These are phyloP conservation scores for Cossypha niveicapilla DNA, from an alignment of 2,797 vertebrate species.

Conservation along the genomic window DNA sequence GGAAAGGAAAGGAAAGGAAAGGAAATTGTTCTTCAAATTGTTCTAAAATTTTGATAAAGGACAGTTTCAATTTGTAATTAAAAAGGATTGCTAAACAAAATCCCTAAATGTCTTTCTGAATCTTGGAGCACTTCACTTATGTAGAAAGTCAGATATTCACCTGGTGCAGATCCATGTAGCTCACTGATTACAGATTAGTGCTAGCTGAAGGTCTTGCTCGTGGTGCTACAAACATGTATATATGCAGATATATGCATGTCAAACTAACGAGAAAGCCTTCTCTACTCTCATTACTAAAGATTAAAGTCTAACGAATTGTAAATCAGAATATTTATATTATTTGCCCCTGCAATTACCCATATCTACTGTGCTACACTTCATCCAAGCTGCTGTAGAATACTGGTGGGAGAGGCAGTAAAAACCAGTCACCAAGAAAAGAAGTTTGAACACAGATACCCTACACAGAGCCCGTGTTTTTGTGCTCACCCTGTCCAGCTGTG, in stretches of 20 bases:
- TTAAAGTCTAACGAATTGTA: background rate
- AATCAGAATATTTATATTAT: background rate
- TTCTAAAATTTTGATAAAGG: background rate
- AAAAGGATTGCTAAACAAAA: background rate
- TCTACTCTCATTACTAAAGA: background rate
- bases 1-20: no score
- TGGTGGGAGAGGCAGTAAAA: background rate
- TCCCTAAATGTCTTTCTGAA: background rate
- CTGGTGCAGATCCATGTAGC: background rate
- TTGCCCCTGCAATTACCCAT: background rate
- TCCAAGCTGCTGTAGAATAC: background rate
- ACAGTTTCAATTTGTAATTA: background rate
- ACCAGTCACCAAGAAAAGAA: background rate
- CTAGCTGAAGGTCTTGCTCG: background rate
- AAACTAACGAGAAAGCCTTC: background rate
- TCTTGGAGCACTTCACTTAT: background rate
- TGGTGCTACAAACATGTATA: background rate
- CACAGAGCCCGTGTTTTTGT: background rate
- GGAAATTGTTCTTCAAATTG: background rate
- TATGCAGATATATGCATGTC: background rate
- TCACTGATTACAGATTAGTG: background rate
- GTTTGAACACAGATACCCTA: background rate
- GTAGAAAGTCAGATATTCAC: background rate
- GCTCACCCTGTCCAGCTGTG: background rate
- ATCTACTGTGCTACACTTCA: background rate